phyloP scores from a whole-genome alignment of 2,797 vertebrate genomes.

The Chelmon rostratus region DNA sequence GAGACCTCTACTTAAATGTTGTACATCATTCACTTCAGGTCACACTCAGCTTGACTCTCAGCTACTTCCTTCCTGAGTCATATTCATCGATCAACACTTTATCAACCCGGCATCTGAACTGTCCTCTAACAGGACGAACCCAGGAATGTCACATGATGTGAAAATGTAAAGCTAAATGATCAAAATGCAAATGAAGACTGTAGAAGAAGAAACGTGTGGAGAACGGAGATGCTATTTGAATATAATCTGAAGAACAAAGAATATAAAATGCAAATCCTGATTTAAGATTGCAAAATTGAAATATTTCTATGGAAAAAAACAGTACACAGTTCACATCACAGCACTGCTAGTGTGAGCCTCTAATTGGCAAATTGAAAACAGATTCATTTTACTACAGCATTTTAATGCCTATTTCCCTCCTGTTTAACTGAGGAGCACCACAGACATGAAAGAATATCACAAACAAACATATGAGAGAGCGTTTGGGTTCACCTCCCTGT shows the following conservation, averaged over 20 bases:
- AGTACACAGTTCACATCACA: constrained; percentile 48
- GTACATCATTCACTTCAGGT: constrained; percentile 36
- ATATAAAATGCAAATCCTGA: constrained; percentile 38
- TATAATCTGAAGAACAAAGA: constrained; percentile 29
- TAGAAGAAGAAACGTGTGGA: constrained; percentile 26
- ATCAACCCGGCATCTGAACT: constrained; percentile 20
- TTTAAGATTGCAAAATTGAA: constrained; percentile 22
- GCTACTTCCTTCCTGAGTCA: constrained; percentile 35
- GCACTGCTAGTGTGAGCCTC: constrained; percentile 52
- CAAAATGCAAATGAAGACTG: constrained; percentile 12
- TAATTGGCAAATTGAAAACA: constrained; percentile 71
- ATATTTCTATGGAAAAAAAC: constrained; percentile 48
- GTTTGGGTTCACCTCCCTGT: constrained; percentile 29
- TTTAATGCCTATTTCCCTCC: constrained; percentile 22
- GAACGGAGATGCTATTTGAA: neutral
- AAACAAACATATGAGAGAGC: neutral
- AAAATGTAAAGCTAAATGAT: constrained; percentile 27
- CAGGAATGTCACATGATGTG: constrained; percentile 23
- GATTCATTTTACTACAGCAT: constrained; percentile 36
- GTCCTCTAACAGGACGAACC: constrained; percentile 14
- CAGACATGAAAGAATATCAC: constrained; percentile 30
- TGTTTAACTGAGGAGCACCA: constrained; percentile 51
- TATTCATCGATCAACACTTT: constrained; percentile 41
- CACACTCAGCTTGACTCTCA: constrained; percentile 29
- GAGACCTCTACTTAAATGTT: constrained; percentile 38